phyloP scores from a whole-genome alignment of 1,140 invertebrate species.

The Ostrea denselamellosa region DNA sequence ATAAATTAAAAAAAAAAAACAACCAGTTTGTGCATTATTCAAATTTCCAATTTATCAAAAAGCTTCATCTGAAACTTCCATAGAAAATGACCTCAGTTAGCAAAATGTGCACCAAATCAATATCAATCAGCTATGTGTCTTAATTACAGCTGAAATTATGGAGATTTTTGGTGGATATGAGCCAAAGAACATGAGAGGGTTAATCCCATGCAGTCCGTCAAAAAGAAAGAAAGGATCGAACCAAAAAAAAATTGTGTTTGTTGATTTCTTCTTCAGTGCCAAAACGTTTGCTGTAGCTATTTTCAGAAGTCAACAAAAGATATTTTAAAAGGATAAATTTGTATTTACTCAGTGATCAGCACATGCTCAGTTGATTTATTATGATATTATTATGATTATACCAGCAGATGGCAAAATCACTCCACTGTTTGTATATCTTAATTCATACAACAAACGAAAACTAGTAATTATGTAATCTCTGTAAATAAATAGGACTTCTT shows the following conservation, averaged over 20 bases:
- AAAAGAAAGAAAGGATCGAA: not conserved
- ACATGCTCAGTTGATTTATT: not conserved
- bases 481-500: not conserved
- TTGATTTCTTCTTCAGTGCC: not conserved
- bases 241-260: not conserved
- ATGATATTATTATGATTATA: not conserved
- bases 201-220: not conserved
- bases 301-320: no score
- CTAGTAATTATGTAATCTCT: not conserved
- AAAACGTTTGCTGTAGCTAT: no score
- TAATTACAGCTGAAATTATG: not conserved
- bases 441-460: not conserved
- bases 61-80: no score
- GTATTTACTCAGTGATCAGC: not conserved
- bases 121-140: not conserved
- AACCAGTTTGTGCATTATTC: no score
- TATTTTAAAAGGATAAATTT: not conserved
- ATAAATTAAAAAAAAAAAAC: no score
- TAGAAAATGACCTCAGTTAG: not conserved
- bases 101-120: not conserved
- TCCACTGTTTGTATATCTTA: not conserved
- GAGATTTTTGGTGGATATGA: constrained; percentile 29
- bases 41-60: no score
- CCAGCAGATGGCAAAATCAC: not conserved
- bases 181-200: not conserved